Percentiles rank a stretch among this genome's conserved stretches.
Evolutionary conservation across 2,888 invertebrate genomes (phyloP).

Genomic region (Mystacides longicornis): DNA sequence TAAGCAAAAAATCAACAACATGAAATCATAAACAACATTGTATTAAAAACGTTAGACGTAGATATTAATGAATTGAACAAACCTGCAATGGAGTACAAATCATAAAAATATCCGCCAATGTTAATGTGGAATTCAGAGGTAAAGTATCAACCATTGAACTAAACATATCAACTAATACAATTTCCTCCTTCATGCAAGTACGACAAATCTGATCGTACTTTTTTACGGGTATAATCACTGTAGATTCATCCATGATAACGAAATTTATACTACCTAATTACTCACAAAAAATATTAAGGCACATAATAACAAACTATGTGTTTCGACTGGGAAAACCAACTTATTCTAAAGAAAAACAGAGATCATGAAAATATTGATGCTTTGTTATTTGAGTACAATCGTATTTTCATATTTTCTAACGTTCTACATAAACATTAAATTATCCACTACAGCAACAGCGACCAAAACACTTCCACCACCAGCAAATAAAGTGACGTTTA

Average conservation of each 20-base stretch:
- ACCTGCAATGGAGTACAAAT: constrained; percentile 38
- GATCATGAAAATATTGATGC: no score
- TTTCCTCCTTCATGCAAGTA: constrained; percentile 40
- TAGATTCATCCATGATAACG: constrained; percentile 8
- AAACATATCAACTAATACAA: constrained; percentile 35
- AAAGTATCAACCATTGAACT: constrained; percentile 28
- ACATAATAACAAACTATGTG: no score
- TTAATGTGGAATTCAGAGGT: constrained; percentile 25
- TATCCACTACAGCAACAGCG: constrained; percentile 12
- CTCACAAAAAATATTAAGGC: not conserved
- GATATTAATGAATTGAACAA: constrained; percentile 9
- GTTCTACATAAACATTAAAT: no score
- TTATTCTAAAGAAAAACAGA: no score
- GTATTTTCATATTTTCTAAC: no score
- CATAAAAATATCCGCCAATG: constrained; percentile 35
- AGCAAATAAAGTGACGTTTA: constrained; percentile 24
- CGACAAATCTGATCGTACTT: constrained; percentile 34
- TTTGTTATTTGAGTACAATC: no score
- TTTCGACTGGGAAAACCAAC: not conserved
- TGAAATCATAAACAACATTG: not conserved
- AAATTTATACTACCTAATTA: not conserved
- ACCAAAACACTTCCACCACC: not conserved
- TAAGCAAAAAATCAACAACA: constrained; percentile 26
- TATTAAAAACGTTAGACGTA: not conserved
- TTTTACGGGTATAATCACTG: constrained; percentile 1